Base-by-base conservation (phyloP, 1,140 invertebrate genomes). In the Zaprionus africanus region DNA sequence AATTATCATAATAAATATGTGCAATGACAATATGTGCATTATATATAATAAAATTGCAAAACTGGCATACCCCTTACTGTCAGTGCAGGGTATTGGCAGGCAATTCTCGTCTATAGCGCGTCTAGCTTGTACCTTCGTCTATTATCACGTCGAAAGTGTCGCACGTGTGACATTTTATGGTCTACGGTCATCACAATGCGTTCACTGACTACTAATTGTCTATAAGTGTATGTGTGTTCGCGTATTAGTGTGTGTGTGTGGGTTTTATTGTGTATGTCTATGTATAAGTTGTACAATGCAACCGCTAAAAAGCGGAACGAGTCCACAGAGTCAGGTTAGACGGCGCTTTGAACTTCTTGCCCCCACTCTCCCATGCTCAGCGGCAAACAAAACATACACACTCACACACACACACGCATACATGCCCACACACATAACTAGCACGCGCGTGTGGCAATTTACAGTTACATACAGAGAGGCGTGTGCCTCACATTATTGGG, bases 401-500 rank as follows among this genome's bases (percentile, higher is more conserved):
- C 60, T 38, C 26, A 31, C 19, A 61, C 65, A 41, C 54, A 43
- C 57, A 49, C 38, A 54, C 61, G 57, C 59, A 38, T n/a, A n/a
- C n/a, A n/a, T n/a, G n/a, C 65, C 51, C 54, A 74, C 62, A 71
- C 43, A 7, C 43, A 46, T 34, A 72, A 78, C 69, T 19, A 66
- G 15, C 67, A 70, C 65, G 84, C 84, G 85, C 85, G 75, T 88
- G 84, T 72, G 73, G 71, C 79, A 69, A 73, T 76, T 77, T 77
- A 77, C 73, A 79, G 72, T 79, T 73, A 76, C 65, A 82, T 78
- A 58, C 69, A 51, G 63, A 51, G 63, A 61, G 68, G 65, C 72
- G 83, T 87, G 79, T 82, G 84, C 57, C 77, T 75, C 67, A 67
- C 84, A 75, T 75, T 87, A 88, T 80, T 87, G 83, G 83, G 84